These are phyloP conservation scores for Patella depressa DNA, from an alignment of 2,888 invertebrate species.

Conservation along the genomic window DNA sequence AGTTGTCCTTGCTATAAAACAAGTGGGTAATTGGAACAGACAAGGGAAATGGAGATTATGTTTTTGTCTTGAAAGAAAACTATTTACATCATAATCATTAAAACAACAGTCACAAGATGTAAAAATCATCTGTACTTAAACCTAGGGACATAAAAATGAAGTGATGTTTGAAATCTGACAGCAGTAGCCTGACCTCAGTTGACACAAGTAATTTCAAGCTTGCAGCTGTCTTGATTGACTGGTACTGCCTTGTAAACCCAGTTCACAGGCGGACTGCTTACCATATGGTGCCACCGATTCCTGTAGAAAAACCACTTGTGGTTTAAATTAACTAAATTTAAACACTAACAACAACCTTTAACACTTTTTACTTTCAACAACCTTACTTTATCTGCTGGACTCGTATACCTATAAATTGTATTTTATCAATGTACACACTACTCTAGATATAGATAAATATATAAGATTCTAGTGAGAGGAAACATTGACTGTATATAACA, in stretches of 20 bases:
- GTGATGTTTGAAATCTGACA: conserved; percentile 3
- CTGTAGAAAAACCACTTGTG: conserved; percentile 4
- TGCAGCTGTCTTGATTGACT: conserved; percentile 9
- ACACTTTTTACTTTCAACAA: too few relatives aligned
- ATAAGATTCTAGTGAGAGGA: too few relatives aligned
- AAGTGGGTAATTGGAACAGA: not conserved
- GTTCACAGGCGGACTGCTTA: not conserved
- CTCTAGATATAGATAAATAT: too few relatives aligned
- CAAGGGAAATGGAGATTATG: not conserved
- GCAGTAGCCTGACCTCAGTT: conserved; percentile 2
- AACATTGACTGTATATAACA: too few relatives aligned
- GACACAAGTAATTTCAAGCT: not conserved
- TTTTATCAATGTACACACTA: too few relatives aligned
- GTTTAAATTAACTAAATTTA: not conserved
- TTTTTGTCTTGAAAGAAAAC: not conserved
- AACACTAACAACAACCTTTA: too few relatives aligned
- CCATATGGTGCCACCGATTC: conserved; percentile 1
- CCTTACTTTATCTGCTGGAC: too few relatives aligned
- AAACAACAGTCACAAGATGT: not conserved
- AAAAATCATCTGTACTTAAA: not conserved
- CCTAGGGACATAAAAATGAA: not conserved
- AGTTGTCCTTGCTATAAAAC: conserved; percentile 27
- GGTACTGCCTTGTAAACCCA: conserved; percentile 1
- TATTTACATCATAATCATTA: conserved; percentile 8
- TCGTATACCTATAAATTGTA: too few relatives aligned